Conservation (phyloP, 2,797 vertebrate species). For the Sparidentex hasta region DNA sequence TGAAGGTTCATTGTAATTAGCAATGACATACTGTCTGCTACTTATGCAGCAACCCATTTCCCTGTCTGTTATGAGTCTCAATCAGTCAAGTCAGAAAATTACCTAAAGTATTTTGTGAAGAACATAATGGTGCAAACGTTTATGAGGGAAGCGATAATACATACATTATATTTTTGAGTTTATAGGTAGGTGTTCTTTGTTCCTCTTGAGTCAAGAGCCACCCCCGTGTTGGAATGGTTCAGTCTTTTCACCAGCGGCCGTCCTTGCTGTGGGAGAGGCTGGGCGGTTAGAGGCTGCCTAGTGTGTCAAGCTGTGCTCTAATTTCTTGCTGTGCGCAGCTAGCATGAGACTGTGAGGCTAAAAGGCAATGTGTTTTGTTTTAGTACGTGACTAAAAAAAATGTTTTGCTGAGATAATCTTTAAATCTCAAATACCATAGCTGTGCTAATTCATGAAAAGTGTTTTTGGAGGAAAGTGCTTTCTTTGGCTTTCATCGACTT, state of each 20-base stretch:
- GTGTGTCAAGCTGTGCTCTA: conserved; percentile 61
- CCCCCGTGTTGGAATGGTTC: conserved; percentile 74
- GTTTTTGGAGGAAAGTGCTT: background rate
- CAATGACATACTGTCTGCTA: background rate
- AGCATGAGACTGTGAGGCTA: conserved; percentile 54
- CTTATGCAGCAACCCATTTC: background rate
- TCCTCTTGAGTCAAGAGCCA: conserved; percentile 28
- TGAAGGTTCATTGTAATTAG: conserved; percentile 11
- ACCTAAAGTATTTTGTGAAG: background rate
- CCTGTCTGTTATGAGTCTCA: background rate
- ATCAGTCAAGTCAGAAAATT: background rate
- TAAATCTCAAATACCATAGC: background rate
- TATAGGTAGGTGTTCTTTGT: conserved; percentile 43
- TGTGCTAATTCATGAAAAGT: background rate
- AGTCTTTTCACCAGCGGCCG: conserved; percentile 63
- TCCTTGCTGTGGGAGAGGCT: conserved; percentile 60
- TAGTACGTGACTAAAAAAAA: background rate
- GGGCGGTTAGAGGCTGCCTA: conserved; percentile 48
- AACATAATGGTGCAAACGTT: background rate
- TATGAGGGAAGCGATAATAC: background rate
- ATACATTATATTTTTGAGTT: conserved; percentile 19
- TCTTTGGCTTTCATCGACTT: background rate
- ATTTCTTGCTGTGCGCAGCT: conserved; percentile 56
- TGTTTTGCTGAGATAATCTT: background rate
- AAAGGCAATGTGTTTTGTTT: background rate